Base-by-base conservation (phyloP, 2,797 vertebrate species). In the Poeciliopsis presidionis region DNA sequence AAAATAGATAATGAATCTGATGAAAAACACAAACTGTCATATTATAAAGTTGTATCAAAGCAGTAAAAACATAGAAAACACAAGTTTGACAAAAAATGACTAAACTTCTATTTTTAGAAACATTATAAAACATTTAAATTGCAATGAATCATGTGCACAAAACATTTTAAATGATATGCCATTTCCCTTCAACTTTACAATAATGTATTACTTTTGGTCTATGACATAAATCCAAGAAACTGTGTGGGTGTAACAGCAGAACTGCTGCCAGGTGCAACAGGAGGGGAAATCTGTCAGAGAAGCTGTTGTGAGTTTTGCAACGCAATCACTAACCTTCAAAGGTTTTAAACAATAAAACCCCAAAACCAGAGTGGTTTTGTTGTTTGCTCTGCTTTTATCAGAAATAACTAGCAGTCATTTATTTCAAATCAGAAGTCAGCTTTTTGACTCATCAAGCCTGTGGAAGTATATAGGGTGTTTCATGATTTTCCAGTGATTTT, bases 401-500 rank as follows among this genome's bases (percentile, higher is more conserved):
- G 49, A 45, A 11, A 20, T 51, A 33, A 49, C 71, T 22, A 49
- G 9, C 45, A 47, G 69, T 33, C 8, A 33, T 33, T 49, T 69
- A 43, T 43, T 43, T n/a, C 11, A n/a, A 69, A 43, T 59, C 53
- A 59, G 53, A 43, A 45, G 25, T 59, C 55, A 70, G 22, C 67
- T 43, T 55, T 41, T 36, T n/a, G 43, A 39, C n/a, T 14, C 49
- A 74, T n/a, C 45, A 16, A n/a, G 57, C n/a, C 0, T 67, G 30
- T 30, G n/a, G 20, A 20, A 46, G 41, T 59, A 45, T 9, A 69
- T 33, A 46, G n/a, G 28, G 18, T 39, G 43, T 63, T 63, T 74
- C 12, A 49, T 47, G 73, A 28, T 74, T 71, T 75, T 80, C 43
- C 30, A 77, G 12, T 30, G 63, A 51, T 39, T 43, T 73, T 49